These are phyloP conservation scores for Venustoraphidia nigricollis DNA, from an alignment of 2,888 invertebrate species.

Conservation along the genomic window DNA sequence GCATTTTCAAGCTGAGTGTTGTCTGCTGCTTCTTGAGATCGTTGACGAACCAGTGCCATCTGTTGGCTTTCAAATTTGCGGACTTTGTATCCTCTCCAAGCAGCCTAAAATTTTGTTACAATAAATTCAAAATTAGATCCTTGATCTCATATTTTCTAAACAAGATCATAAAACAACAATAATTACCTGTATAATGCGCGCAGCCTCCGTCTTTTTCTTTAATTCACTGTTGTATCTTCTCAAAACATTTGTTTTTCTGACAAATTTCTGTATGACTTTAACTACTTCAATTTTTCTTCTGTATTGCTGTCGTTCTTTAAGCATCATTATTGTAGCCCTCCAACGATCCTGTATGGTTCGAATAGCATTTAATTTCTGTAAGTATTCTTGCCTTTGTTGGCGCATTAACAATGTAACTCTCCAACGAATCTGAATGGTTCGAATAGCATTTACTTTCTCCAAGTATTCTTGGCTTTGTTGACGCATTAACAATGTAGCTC, in stretches of 20 bases:
- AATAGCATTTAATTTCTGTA: too few species aligned
- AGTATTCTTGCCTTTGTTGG: too few species aligned
- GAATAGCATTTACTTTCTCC: too few species aligned
- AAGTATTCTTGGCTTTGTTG: too few species aligned
- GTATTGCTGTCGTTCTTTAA: conserved; percentile 13
- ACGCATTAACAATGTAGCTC: too few species aligned
- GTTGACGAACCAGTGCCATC: conserved; percentile 19
- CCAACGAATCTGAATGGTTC: too few species aligned
- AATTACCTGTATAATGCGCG: conserved; percentile 44
- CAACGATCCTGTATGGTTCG: conserved; percentile 9
- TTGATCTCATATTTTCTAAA: neutral
- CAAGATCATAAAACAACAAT: conserved; percentile 2
- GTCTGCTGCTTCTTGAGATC: conserved; percentile 17
- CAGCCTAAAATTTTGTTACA: conserved; percentile 13
- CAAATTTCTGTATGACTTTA: conserved; percentile 9
- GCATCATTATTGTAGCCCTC: too few species aligned
- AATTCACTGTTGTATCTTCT: conserved; percentile 27
- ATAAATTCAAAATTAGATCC: too few species aligned
- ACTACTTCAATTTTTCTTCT: neutral
- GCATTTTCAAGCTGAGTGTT: neutral
- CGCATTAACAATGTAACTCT: too few species aligned
- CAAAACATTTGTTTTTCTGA: conserved; percentile 7
- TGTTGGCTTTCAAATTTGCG: conserved; percentile 17
- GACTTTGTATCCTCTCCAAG: conserved; percentile 27
- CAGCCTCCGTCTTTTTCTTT: conserved; percentile 31